Base-by-base conservation (phyloP, 2,113 vertebrate genomes). In the Pangasianodon hypophthalmus region DNA sequence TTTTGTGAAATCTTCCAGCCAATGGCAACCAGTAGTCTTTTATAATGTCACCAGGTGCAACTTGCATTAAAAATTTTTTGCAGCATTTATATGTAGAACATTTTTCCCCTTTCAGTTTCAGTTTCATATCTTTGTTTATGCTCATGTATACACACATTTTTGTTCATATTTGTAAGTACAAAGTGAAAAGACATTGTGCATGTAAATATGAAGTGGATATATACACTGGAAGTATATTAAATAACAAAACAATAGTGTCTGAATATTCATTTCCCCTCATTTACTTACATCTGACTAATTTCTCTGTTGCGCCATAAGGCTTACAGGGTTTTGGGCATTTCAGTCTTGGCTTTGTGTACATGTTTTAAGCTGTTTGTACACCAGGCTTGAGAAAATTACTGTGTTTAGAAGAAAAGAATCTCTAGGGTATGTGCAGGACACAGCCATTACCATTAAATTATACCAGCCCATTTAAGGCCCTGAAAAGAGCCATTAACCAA, bases 361-460 rank as follows among this genome's bases (percentile, higher is more conserved):
- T 37, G 29, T 46, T 14, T 85, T 48, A 32, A 67, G 60, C 44
- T 50, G 44, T 85, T 85, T 64, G 60, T 64, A 85, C 44, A 85
- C 24, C 84, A 85, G 58, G 26, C 44, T 32, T 29, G 58, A 85
- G 54, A 85, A 67, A 67, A 67, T 67, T 3, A 67, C 84, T 48
- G 41, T 85, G 60, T 48, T 67, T 50, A 85, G 60, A 64, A 46
- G 26, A 48, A 67, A 85, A 29, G 32, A 85, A 85, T 67, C 9
- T 84, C 10, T 41, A 26, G 58, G 24, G 54, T 46, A 44, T 85
- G 46, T 24, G 19, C 60, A 85, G 58, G 44, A 69, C 46, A 50
- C 62, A 10, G 84, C 84, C 84, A 85, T 85, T 85, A 85, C 26
- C 44, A n/a, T 48, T 69, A 67, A 69, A 85, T 85, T 67, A 69